Base-by-base conservation (phyloP, 2,888 invertebrate genomes). In the Acanthosepion pharaonis region DNA sequence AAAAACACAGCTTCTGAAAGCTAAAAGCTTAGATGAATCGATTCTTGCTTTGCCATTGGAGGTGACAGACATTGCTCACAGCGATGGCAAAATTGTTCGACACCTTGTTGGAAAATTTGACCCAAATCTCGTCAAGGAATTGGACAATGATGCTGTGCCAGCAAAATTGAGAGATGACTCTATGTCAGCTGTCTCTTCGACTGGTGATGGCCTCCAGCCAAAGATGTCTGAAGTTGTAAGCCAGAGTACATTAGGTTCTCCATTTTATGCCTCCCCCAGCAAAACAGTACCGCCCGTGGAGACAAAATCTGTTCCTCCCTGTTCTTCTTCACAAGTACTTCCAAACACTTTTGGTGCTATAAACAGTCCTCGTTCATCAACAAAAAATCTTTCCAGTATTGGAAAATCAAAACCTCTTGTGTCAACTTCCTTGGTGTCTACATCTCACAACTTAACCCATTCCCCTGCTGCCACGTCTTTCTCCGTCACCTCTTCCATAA, bases 81-180 rank as follows among this genome's bases (percentile, higher is more conserved):
- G 49, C 18, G 51, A 92, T n/a, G 92, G 92, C 18, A 48, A 92
- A 6, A 51, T 28, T 18, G 92, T 92, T 51, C 92, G 92, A 28
- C 51, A 92, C 51, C 92, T 92, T 9, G 51, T 92, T 25, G 92
- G 92, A 18, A 92, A 92, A 42, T 92, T 92, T 92, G 92, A 92
- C 51, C 51, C 92, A 11, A 92, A 92, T n/a, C 51, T 92, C 5
- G 48, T 49, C 25, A 92, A 51, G n/a, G 92, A 92, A 25, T 51
- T n/a, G 28, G 49, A 51, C 15, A 49, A 28, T 42, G n/a, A 28
- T 51, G 51, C 92, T 51, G 28, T 25, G 4, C 49, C 49, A 9
- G 28, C 9, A 15, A 92, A 92, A 92, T 48, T 25, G 8, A 48
- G 49, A 42, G 42, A 42, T 23, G 48, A 25, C 18, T 25, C 25